Percentiles rank a stretch among this genome's conserved stretches.
Conservation (phyloP, 2,113 vertebrate genomes). For the Sitta europaea region DNA sequence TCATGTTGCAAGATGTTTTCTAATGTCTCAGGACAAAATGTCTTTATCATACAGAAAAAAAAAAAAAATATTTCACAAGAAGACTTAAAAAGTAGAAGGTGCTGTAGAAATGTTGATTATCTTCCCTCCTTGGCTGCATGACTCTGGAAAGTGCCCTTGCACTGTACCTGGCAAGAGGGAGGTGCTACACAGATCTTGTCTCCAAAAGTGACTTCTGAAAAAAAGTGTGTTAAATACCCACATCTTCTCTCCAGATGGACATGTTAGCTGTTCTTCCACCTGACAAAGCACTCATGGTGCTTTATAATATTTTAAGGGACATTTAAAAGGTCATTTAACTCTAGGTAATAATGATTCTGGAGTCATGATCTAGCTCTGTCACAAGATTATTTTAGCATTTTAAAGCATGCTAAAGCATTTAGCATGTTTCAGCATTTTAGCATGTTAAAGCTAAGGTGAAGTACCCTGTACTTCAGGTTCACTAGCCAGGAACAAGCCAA, state of each 20-base stretch:
- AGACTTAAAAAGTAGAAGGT: neutral
- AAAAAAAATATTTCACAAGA: neutral
- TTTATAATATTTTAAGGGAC: neutral
- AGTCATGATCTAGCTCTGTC: neutral
- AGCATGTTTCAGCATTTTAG: no score
- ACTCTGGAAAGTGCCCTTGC: neutral
- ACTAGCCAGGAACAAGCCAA: neutral
- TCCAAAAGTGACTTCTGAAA: neutral
- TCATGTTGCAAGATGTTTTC: neutral
- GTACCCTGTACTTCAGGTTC: neutral
- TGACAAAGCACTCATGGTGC: neutral
- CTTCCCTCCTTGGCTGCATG: rapidly evolving
- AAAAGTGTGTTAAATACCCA: neutral
- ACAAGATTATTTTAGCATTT: neutral
- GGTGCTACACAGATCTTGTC: neutral
- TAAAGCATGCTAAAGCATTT: no score
- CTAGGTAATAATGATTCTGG: neutral
- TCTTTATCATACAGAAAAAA: neutral
- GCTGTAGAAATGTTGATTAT: neutral
- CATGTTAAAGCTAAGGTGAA: neutral
- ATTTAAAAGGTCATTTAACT: neutral
- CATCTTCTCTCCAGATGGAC: neutral
- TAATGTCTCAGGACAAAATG: neutral
- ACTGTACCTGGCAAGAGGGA: neutral
- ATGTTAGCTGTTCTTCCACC: neutral